phyloP scores from a whole-genome alignment of 2,113 vertebrate species.

The Circaetus cinerascens region DNA sequence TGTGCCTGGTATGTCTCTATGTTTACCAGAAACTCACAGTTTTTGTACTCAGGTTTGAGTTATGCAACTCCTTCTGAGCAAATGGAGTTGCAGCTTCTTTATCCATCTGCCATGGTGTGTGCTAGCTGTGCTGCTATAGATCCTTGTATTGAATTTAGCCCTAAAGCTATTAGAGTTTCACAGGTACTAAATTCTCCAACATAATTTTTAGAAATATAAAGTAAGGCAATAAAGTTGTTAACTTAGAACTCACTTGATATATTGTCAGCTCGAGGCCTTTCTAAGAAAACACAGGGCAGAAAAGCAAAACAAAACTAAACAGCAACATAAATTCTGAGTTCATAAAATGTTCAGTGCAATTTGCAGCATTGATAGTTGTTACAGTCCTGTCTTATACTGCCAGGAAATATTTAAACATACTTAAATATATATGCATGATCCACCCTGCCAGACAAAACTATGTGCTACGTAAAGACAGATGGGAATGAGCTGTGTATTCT shows the following conservation, averaged over 20 bases:
- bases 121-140: neutral
- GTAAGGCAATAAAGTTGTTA: constrained; percentile 45
- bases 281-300: constrained; percentile 22
- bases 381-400: neutral
- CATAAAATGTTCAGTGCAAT: constrained; percentile 21
- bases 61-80: neutral
- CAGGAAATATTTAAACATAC: constrained; percentile 10
- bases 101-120: neutral
- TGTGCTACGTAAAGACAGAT: neutral
- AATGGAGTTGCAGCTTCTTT: neutral
- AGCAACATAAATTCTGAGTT: constrained; percentile 42
- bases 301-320: constrained; percentile 47
- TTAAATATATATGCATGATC: neutral
- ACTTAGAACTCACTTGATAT: constrained; percentile 13
- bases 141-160: neutral
- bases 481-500: neutral
- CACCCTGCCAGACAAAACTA: neutral
- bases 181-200: constrained; percentile 30
- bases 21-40: neutral
- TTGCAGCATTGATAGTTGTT: constrained; percentile 1
- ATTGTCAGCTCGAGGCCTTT: constrained; percentile 23
- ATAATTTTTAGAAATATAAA: constrained; percentile 45
- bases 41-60: neutral
- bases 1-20: neutral
- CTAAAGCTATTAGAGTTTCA: constrained; percentile 22